Evolutionary conservation across 2,888 invertebrate genomes (phyloP), one percentile per base, ranked within the genome.

Genomic region (Malachius bipustulatus): DNA sequence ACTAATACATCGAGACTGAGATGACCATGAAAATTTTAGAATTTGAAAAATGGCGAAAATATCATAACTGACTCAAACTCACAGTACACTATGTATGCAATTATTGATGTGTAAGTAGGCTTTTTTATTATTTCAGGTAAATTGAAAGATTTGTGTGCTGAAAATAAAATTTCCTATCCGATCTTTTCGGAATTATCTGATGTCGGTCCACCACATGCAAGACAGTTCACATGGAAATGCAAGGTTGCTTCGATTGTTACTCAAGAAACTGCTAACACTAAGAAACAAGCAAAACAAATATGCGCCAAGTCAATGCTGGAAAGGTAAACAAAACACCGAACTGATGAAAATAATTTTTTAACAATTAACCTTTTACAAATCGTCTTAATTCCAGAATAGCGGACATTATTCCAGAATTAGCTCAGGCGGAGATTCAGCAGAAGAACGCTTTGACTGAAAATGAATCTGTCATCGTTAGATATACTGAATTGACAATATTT

Each of bases 201-300:
- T 56, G 67, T 74, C 44, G 79, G 79, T 28, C 77, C 78, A 11
- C 69, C 79, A 26, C 79, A 80, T 62, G 64, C 66, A 36, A 70
- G 73, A 46, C 63, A 68, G 44, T 80, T 80, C 57, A 75, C 75
- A 1, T 57, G 71, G 43, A 60, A 67, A 40, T 76, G 73, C 48
- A 47, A 52, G 39, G 63, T 77, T 12, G 69, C 68, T 14, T 62
- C 62, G 27, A 68, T 74, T 51, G 53, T 48, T 45, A 73, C 75
- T 36, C 50, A 57, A 44, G 73, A 71, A 37, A 66, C 67, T 15
- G 67, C 71, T 30, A 66, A 66, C 46, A 77, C 76, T 35, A 79
- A 79, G 55, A 75, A 76, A 54, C 66, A 68, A 40, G 77, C 79
- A 4, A 71, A 75, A 35, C 78, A 78, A 50, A 56, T 66, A 16